Percentiles rank a stretch among this genome's conserved stretches.
Conservation (phyloP, 2,888 invertebrate genomes). For the Polydrusus pterygomalis region DNA sequence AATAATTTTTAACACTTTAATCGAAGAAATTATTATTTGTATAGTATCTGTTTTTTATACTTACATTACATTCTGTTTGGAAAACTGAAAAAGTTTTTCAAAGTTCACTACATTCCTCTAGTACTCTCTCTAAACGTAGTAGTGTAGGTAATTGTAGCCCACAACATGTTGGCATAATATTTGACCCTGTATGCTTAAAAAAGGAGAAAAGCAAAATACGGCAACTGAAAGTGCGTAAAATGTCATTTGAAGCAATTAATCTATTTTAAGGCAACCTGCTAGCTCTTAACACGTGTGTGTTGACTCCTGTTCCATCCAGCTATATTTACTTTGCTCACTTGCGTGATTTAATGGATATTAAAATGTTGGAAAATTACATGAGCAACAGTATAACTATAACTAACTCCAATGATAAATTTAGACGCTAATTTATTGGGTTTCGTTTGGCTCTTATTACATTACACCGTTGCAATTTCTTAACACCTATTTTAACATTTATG, state of each 20-base stretch:
- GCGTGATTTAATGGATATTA: slow-evolving; percentile 51
- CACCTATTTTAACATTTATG: slow-evolving; percentile 41
- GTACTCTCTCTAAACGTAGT: too few species aligned
- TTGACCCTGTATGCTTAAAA: slow-evolving; percentile 10
- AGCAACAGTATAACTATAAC: slow-evolving; percentile 48
- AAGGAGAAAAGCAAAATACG: slow-evolving; percentile 42
- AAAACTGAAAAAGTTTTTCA: too few species aligned
- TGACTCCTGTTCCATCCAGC: slow-evolving; percentile 50
- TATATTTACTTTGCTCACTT: slow-evolving; percentile 48
- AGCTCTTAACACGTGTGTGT: slow-evolving; percentile 54
- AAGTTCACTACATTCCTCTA: too few species aligned
- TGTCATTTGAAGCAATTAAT: slow-evolving; percentile 53
- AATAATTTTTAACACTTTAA: too few species aligned
- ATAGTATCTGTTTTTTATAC: too few species aligned
- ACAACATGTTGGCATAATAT: too few species aligned
- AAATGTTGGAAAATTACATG: slow-evolving; percentile 54
- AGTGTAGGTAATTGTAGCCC: too few species aligned
- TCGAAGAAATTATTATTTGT: too few species aligned
- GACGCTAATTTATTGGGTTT: slow-evolving; percentile 46
- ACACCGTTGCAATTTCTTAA: slow-evolving; percentile 43
- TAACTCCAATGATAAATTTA: slow-evolving; percentile 47
- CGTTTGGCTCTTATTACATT: slow-evolving; percentile 34
- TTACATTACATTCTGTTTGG: too few species aligned
- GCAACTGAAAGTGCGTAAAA: slow-evolving; percentile 49
- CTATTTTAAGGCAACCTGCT: slow-evolving; percentile 56